A percentile compares a stretch with the other conserved stretches of the same genome.
Evolutionary conservation across 1,140 invertebrate species (phyloP).

Genomic region (Drosophila ohnishii): DNA sequence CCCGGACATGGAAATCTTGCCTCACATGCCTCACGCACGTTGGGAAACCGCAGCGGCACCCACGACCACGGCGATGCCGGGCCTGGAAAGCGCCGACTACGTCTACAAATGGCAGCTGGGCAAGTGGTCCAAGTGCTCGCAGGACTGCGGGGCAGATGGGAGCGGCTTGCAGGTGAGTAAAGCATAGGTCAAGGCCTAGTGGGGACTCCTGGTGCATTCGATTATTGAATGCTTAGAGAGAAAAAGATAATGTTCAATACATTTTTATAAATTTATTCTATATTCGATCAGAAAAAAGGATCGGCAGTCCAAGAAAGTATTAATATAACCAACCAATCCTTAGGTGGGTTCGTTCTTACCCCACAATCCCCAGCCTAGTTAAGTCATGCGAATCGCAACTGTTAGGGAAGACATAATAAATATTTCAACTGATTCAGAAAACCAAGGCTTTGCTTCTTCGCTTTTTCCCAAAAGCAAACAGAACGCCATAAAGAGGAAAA

Average conservation of each 20-base stretch:
- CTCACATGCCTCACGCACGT: constrained; percentile 67
- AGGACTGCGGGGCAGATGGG: constrained; percentile 92
- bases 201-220: neutral
- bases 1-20: constrained; percentile 37
- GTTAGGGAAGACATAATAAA: neutral
- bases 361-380: neutral
- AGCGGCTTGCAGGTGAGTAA: constrained; percentile 73
- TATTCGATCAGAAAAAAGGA: neutral
- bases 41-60: constrained; percentile 54
- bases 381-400: constrained; percentile 1
- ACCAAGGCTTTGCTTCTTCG: neutral
- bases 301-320: neutral
- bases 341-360: neutral
- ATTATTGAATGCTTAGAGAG: neutral
- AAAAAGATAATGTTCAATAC: neutral
- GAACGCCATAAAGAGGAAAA: constrained; percentile 8
- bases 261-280: neutral
- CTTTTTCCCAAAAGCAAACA: constrained; percentile 13
- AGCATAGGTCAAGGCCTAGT: neutral
- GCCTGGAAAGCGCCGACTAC: constrained; percentile 83
- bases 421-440: constrained; percentile 11
- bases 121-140: constrained; percentile 93
- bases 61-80: constrained; percentile 26
- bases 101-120: constrained; percentile 91
- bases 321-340: neutral